Base-by-base conservation (phyloP, 2,797 vertebrate species). In the Vultur gryphus region DNA sequence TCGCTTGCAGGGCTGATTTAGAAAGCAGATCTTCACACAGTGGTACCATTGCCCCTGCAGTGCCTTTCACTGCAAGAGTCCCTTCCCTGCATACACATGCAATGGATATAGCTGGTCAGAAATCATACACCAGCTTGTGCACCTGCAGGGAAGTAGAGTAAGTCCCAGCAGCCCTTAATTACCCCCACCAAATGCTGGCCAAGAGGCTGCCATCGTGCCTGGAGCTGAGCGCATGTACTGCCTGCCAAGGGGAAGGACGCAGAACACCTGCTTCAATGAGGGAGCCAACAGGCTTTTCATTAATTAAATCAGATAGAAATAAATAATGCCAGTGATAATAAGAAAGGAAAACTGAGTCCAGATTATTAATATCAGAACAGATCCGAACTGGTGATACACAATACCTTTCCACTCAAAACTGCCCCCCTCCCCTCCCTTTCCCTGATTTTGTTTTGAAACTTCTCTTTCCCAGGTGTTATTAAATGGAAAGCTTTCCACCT, bases 301-400 rank as follows among this genome's bases (percentile, higher is more conserved):
- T 95, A 90, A 72, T 84, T 96, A 92, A 58, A 91, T 94, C 77
- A 86, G 76, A 95, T 59, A 86, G 46, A 80, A 88, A 58, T 61
- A 90, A 90, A 93, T 66, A 87, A 84, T 69, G 43, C 6, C 28
- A 73, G 46, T 58, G 65, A 87, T 76, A 96, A 93, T 59, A 92
- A 78, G 9, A 82, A 81, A 81, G n/a, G 25, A 66, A 90, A 75
- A 88, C 12, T 31, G 18, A 73, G 35, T 93, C 43, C 88, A 92
- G 62, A 84, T 81, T 92, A 75, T 88, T 77, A 88, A 54, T 79
- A 90, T 21, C 65, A 94, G 90, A 92, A 79, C 41, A 93, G 58
- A 92, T 72, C 59, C 55, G 48, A 90, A 72, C 16, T 75, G 72
- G 72, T 90, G 77, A 94, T 89, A 46, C 9, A 54, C 21, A 76